Percentiles rank a stretch among this genome's conserved stretches.
Conservation (phyloP, 2,797 vertebrate species). For the Sebastes minor region DNA sequence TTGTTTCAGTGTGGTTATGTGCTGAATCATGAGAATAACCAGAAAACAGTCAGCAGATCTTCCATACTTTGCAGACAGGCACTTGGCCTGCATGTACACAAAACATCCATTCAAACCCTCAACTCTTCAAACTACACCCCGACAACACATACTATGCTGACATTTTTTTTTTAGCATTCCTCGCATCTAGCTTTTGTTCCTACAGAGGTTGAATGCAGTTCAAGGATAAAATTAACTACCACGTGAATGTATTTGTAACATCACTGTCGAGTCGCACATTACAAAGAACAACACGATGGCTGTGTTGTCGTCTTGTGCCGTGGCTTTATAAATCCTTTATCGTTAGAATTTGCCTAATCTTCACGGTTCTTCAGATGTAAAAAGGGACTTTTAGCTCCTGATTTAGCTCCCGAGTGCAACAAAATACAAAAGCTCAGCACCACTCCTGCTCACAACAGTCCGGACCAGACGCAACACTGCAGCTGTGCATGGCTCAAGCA, state of each 20-base stretch:
- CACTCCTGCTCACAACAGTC: neutral
- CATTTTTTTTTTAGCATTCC: neutral
- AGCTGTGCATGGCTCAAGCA: slow-evolving; percentile 29
- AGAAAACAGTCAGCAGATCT: slow-evolving; percentile 2
- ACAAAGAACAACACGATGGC: neutral
- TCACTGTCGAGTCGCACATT: neutral
- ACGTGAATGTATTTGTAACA: neutral
- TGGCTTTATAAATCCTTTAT: neutral
- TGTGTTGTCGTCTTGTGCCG: too few species aligned
- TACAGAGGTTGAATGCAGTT: too few species aligned
- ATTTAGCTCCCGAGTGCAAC: neutral
- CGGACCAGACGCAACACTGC: slow-evolving; percentile 9
- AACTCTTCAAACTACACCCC: neutral
- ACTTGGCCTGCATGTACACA: neutral
- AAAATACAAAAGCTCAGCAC: slow-evolving; percentile 7
- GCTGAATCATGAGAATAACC: neutral
- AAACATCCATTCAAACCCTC: neutral
- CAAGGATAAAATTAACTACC: neutral
- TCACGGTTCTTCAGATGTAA: neutral
- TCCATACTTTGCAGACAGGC: neutral
- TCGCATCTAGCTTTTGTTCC: neutral
- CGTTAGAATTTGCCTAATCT: neutral
- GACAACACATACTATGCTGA: neutral
- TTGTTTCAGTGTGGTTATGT: neutral
- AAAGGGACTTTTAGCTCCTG: neutral